These are phyloP conservation scores for Macrophya annulata DNA, from an alignment of 2,888 invertebrate species.

Conservation along the genomic window DNA sequence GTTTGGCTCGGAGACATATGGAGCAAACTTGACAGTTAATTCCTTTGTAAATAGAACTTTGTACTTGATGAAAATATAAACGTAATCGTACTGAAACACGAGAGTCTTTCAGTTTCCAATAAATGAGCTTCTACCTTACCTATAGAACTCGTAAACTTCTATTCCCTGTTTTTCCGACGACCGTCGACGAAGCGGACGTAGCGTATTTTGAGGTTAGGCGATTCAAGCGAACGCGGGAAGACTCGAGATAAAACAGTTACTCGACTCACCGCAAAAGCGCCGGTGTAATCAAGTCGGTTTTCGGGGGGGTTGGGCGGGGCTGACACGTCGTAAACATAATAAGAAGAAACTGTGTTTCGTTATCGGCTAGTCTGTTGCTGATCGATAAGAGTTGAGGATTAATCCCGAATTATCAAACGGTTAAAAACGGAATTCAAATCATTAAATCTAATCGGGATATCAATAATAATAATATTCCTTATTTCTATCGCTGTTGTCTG, in stretches of 20 bases:
- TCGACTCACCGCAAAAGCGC: background rate
- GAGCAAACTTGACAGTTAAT: conserved; percentile 10
- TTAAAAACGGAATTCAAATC: background rate
- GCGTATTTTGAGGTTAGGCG: conserved; percentile 29
- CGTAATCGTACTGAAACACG: background rate
- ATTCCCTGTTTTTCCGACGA: background rate
- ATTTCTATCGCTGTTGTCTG: background rate
- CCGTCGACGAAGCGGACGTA: background rate
- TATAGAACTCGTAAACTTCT: background rate
- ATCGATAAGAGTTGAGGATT: background rate
- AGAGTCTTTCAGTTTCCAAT: background rate
- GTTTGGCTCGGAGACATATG: background rate
- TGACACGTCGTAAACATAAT: conserved; percentile 44
- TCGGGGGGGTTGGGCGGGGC: conserved; percentile 32
- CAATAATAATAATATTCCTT: background rate
- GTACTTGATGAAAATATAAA: background rate
- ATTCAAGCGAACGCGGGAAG: conserved; percentile 31
- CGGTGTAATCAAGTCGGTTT: background rate
- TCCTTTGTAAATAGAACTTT: conserved; percentile 24
- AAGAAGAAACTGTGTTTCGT: background rate
- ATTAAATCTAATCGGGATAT: background rate
- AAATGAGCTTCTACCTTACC: background rate
- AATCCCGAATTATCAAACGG: background rate
- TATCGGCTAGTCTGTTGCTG: background rate
- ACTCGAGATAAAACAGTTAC: background rate